Evolutionary conservation across 2,113 vertebrate genomes (phyloP), one percentile per base, ranked within the genome.

Genomic region (Dipodomys stephensi): DNA sequence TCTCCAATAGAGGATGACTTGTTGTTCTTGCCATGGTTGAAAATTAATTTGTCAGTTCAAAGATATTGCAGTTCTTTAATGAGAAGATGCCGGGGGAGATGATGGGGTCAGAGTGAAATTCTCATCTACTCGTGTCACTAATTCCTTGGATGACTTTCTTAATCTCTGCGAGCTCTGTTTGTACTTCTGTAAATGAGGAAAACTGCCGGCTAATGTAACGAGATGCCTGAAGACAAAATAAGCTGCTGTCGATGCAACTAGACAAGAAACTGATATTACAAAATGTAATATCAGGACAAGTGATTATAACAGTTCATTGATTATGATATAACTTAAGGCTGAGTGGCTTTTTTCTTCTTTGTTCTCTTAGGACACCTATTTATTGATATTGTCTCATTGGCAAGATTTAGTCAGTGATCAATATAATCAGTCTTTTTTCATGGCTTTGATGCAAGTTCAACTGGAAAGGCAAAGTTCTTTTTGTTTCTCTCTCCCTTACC

Each of bases 21-120:
- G 10, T 32, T 83, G 30, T 25, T 39, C 23, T 82, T 6, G 35
- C 18, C 22, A 86, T 76, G 67, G 44, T 9, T 83, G 82, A 72
- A 90, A 84, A 88, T 88, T 27, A 68, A 72, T 77, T 76, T 88
- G 30, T 93, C 62, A 62, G 57, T 62, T 68, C 53, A 35, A 85
- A 93, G 57, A 71, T 87, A 69, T 10, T 57, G 62, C 0, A 28
- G 15, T 65, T 95, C 62, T 81, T 84, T 90, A 81, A 84, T 73
- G 46, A 94, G 87, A 30, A 87, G 49, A 32, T 16, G 15, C 28
- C 12, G 20, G 23, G 49, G 32, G 74, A 2, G 39, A 57, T 57
- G 72, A 73, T 35, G 35, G 64, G 73, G 82, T 94, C 76, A 83
- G 44, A 87, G 72, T 28, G 77, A 28, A 28, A 9, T 68, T 90